Evolutionary conservation across 2,113 vertebrate species (phyloP).

Genomic region (Pterocles orientalis): DNA sequence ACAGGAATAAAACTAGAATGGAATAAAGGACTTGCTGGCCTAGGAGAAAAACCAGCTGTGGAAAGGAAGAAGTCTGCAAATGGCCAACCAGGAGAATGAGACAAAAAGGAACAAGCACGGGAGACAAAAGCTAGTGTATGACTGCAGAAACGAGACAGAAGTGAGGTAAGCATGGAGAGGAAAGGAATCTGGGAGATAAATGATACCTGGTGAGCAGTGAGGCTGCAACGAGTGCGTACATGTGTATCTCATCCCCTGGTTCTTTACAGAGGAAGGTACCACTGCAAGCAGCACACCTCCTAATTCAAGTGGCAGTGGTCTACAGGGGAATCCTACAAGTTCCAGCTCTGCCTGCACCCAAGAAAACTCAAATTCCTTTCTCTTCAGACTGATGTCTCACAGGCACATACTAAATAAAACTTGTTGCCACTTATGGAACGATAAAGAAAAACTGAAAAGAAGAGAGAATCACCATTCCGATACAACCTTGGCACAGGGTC

Average conservation of each 20-base stretch:
- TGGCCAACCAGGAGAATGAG: not conserved
- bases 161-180: not conserved
- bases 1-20: not conserved
- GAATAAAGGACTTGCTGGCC: not conserved
- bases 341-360: not conserved
- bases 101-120: not conserved
- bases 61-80: not conserved
- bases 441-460: not conserved
- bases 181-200: not conserved
- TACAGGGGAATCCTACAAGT: not conserved
- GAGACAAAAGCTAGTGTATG: not conserved
- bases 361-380: not conserved
- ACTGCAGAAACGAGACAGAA: not conserved
- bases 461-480: not conserved
- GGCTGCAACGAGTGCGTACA: accelerated
- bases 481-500: accelerated
- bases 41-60: not conserved
- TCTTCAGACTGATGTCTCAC: not conserved
- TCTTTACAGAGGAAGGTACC: not conserved
- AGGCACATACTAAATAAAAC: not conserved
- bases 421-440: not conserved
- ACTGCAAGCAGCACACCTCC: not conserved
- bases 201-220: not conserved
- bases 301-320: not conserved
- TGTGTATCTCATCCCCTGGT: not conserved